Evolutionary conservation across 2,888 invertebrate genomes (phyloP), one percentile per base, ranked within the genome.

Genomic region (Acleris emargana): DNA sequence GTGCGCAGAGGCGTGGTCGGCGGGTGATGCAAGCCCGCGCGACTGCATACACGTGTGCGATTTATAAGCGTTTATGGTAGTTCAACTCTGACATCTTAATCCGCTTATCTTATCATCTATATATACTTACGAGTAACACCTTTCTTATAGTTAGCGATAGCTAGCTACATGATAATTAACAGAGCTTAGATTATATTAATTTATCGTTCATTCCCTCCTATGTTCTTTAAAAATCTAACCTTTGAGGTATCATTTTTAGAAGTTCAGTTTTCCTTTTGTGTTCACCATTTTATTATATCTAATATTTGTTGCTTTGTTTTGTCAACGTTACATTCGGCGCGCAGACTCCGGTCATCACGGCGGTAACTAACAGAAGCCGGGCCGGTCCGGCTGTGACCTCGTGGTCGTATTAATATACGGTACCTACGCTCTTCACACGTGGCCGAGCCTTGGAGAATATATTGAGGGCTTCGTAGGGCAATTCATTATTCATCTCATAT

Each of bases 321-420:
- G 38, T 52, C 6, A 52, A 25, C 13, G 25, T 25, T 38, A 49
- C 22, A 49, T 54, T 54, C 28, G 42, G 18, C n/a, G n/a, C 13
- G 25, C 52, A 17, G n/a, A 11, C 17, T 32, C 1, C 32, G 54
- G 20, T 38, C 42, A 42, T 54, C 54, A 11, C 22, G 50, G 13
- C 50, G 20, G 32, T 38, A 38, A 55, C 32, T 17, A 38, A 50
- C 59, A 49, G 47, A 52, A 55, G 49, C 50, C 25, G 25, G 6
- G 25, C 25, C n/a, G 52, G 17, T 25, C 77, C 78, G 75, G 73
- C 77, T 71, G 69, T 78, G 82, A 81, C 83, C 82, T 83, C 82
- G 83, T 81, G 80, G 69, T 73, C 76, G 75, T 75, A 82, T 84
- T 83, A 74, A 75, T 75, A 72, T 68, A 69, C 69, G 58, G 62